Conservation (phyloP, 1,140 invertebrate genomes). For the Mercenaria mercenaria region DNA sequence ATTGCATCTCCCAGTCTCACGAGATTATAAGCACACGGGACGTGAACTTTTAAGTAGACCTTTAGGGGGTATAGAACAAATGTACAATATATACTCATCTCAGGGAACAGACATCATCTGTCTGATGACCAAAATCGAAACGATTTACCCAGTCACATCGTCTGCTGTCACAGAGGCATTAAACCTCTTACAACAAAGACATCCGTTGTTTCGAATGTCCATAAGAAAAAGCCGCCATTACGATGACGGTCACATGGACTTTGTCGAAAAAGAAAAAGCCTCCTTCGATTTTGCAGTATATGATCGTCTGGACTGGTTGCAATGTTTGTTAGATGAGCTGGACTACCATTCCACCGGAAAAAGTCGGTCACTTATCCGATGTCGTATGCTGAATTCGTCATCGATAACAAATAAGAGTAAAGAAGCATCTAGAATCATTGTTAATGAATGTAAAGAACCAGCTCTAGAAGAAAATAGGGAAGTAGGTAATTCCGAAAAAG, state of each 20-base stretch:
- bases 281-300: conserved; percentile 37
- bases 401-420: not conserved
- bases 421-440: not conserved
- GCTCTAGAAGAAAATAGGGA: not conserved
- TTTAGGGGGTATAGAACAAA: conserved; percentile 46
- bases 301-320: conserved; percentile 22
- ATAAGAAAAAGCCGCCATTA: not conserved
- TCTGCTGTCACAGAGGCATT: not conserved
- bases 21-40: not conserved
- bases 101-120: conserved; percentile 45
- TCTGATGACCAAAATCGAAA: conserved; percentile 26
- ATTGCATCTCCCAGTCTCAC: not conserved
- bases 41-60: conserved; percentile 8
- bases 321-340: conserved; percentile 27
- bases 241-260: not conserved
- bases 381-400: conserved; percentile 27
- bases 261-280: conserved; percentile 14
- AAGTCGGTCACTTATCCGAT: not conserved
- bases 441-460: not conserved
- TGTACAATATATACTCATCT: conserved; percentile 27
- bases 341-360: not conserved
- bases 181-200: not conserved
- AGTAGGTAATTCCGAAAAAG: not conserved
- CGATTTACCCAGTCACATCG: conserved; percentile 4
- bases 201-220: conserved; percentile 31